Base-by-base conservation (phyloP, 2,797 vertebrate species). In the Acanthiza pusilla region DNA sequence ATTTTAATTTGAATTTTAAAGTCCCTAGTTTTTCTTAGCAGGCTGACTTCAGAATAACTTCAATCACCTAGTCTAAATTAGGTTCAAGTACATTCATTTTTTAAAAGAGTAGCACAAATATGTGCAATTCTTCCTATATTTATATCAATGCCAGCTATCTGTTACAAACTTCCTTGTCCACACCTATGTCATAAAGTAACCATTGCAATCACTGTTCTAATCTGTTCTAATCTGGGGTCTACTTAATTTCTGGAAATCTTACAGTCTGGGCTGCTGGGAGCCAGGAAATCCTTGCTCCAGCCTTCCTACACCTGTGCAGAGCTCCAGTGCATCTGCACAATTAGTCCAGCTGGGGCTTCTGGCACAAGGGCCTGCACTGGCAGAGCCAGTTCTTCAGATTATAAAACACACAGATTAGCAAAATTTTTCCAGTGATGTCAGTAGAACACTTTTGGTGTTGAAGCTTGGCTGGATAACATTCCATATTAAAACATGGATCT, bases 361-460 rank as follows among this genome's bases (percentile, higher is more conserved):
- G 93, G 85, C 78, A 89, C 65, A 55, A 13, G 25, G 15, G 61
- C 17, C 53, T 51, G 65, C 38, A 20, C 72, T 85, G 85, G 87
- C 68, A 89, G 30, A 85, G 50, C 25, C 79, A 75, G 27, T 76
- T 94, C 72, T 94, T 85, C 70, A 68, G 74, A 94, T 94, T 89
- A 85, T 82, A 93, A 88, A 86, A 89, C 29, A 82, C 4, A 1
- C 18, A 88, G 76, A 74, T 91, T 88, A 94, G 62, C 73, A 75
- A 93, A 58, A 81, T 78, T 95, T 96, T 96, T 94, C 91, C 94
- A 96, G 51, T 93, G 94, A 95, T 93, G 93, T 96, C 93, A 96
- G 76, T 43, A 93, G 36, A 93, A 81, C 50, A 55, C 43, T 91
- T 77, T 3, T 34, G 47, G 51, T 91, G 60, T 71, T 80, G 66